These are phyloP conservation scores for Rhodophaea formosa DNA, from an alignment of 2,888 invertebrate species.

Conservation along the genomic window DNA sequence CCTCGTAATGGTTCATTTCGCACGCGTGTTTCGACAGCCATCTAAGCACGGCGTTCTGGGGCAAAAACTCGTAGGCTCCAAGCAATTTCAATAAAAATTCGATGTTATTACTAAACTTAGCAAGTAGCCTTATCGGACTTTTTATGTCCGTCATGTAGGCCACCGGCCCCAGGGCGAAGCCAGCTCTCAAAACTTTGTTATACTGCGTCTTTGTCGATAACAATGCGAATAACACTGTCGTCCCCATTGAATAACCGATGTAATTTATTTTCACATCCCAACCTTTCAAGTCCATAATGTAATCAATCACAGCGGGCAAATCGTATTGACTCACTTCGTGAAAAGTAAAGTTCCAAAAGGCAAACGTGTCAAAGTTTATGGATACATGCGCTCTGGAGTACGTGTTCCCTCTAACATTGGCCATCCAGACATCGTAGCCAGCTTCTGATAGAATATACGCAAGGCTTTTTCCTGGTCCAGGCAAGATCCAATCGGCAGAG, in stretches of 20 bases:
- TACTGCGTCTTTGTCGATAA: slow-evolving; percentile 85
- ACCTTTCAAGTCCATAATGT: slow-evolving; percentile 72
- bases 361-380: slow-evolving; percentile 72
- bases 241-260: slow-evolving; percentile 96
- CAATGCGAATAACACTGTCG: slow-evolving; percentile 87
- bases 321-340: slow-evolving; percentile 94
- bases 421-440: slow-evolving; percentile 91
- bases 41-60: slow-evolving; percentile 82
- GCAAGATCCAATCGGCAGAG: slow-evolving; percentile 89
- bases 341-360: slow-evolving; percentile 90
- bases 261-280: slow-evolving; percentile 82
- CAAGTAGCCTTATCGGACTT: slow-evolving; percentile 85
- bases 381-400: slow-evolving; percentile 85
- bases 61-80: slow-evolving; percentile 87
- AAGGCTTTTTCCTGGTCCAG: slow-evolving; percentile 83
- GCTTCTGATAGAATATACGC: slow-evolving; percentile 85
- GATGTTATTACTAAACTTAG: slow-evolving; percentile 83
- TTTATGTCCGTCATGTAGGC: slow-evolving; percentile 84
- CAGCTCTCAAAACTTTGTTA: slow-evolving; percentile 84
- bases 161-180: slow-evolving; percentile 86
- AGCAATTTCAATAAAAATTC: slow-evolving; percentile 83
- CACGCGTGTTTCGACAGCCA: slow-evolving; percentile 84
- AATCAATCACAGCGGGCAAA: slow-evolving; percentile 91
- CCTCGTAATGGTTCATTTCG: slow-evolving; percentile 77
- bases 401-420: slow-evolving; percentile 91